Base-by-base conservation (phyloP, 1,140 invertebrate species). In the Meloidogyne floridensis region DNA sequence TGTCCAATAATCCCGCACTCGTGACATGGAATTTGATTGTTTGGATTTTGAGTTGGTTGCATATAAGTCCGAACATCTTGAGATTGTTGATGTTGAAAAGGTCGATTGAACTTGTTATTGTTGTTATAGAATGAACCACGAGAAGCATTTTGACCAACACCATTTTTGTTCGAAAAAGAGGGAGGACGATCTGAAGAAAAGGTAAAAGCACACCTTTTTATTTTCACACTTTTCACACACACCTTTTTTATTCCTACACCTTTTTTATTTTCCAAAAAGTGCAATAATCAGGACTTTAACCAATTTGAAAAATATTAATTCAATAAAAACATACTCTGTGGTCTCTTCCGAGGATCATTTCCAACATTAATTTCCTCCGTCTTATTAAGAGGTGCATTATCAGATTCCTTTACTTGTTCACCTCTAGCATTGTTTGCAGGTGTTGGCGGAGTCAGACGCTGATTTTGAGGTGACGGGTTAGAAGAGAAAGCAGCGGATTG, bases 121-220 rank as follows among this genome's bases (percentile, higher is more conserved):
- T 47, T 47, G 47, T 47, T 47, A n/a, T 65, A n/a, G 59, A 65
- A 65, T n/a, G 59, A 65, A 65, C 59, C 15, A 65, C 59, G 59
- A n/a, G 20, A 20, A 20, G 15, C 15, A n/a, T 13, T 65, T 47
- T 47, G 47, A 65, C 15, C 7, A n/a, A 15, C 59, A n/a, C 15
- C 59, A 7, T 65, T 65, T n/a, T 65, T 65, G 7, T n/a, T 65
- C 15, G 59, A 65, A 6, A 65, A 65, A n/a, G 59, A 65, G 7
- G 59, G 59, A 65, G n/a, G 59, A n/a, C 59, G 59, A 65, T 65
- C 59, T 65, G 15, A 65, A 6, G 15, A n/a, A 20, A 20, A 20
- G 0, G 0, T 20, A 1, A 20, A 20, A 1, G 20, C 1, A 20
- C 0, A 20, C 0, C n/a, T n/a, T n/a, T n/a, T n/a, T n/a, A n/a